Percentiles rank a stretch among this genome's conserved stretches.
Conservation (phyloP, 2,797 vertebrate genomes). For the Eupleurogrammus muticus region DNA sequence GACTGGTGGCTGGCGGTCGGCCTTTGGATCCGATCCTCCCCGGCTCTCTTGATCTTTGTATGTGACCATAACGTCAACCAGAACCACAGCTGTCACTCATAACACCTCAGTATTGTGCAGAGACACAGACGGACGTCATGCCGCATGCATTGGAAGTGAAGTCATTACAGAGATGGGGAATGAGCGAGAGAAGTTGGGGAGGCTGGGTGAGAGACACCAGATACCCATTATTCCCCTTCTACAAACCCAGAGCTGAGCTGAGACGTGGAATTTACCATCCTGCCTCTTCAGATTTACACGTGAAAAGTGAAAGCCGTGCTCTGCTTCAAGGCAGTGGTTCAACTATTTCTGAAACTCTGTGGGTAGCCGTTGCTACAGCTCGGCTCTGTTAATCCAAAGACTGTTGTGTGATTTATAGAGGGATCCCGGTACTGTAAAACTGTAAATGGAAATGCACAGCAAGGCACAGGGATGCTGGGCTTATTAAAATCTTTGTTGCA, state of each 20-base stretch:
- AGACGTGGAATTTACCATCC: constrained; percentile 47
- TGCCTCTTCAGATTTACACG: constrained; percentile 50
- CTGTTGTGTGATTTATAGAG: constrained; percentile 76
- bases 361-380: constrained; percentile 49
- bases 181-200: constrained; percentile 19
- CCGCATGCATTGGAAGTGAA: constrained; percentile 59
- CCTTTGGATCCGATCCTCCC: constrained; percentile 35
- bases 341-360: constrained; percentile 48
- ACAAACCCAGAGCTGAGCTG: constrained; percentile 9
- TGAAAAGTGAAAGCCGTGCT: constrained; percentile 29
- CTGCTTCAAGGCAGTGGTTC: constrained; percentile 47
- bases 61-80: constrained; percentile 54
- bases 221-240: constrained; percentile 40
- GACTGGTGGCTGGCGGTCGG: constrained; percentile 15
- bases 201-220: constrained; percentile 15
- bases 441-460: constrained; percentile 62
- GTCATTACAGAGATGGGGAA: constrained; percentile 62
- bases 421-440: constrained; percentile 61
- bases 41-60: constrained; percentile 34
- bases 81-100: constrained; percentile 57
- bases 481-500: constrained; percentile 67
- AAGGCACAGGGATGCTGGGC: constrained; percentile 47
- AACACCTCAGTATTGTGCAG: constrained; percentile 46
- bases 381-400: constrained; percentile 53
- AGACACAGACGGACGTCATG: constrained; percentile 39